A percentile compares a stretch with the other conserved stretches of the same genome.
These are phyloP conservation scores for Habrosyne pyritoides DNA, from an alignment of 2,888 invertebrate genomes.

Conservation along the genomic window DNA sequence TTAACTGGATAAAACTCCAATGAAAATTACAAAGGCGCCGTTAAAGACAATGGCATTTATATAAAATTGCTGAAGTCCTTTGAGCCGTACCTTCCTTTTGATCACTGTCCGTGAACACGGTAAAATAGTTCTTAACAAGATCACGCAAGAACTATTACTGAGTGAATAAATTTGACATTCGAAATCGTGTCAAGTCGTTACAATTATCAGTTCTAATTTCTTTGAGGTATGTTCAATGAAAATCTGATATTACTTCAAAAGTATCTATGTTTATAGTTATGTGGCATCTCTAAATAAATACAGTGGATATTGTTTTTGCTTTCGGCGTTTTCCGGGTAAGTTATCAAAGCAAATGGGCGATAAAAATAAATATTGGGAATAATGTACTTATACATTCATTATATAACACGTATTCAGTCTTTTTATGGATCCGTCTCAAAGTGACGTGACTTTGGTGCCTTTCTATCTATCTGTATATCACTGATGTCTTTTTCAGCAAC, in stretches of 20 bases:
- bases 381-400: too few species aligned
- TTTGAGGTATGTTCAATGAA: slow-evolving; percentile 24
- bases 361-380: not conserved
- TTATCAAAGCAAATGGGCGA: not conserved
- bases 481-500: too few species aligned
- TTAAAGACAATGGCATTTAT: slow-evolving; percentile 17
- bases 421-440: too few species aligned
- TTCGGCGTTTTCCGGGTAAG: not conserved
- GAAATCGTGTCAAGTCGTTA: slow-evolving; percentile 17
- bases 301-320: not conserved
- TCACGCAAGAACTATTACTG: not conserved
- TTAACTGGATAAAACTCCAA: slow-evolving; percentile 26
- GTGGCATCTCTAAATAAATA: not conserved
- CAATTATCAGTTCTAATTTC: slow-evolving; percentile 18
- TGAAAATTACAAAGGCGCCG: slow-evolving; percentile 30
- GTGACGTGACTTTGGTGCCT: too few species aligned
- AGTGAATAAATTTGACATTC: not conserved
- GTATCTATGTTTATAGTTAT: not conserved
- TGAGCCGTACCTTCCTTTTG: slow-evolving; percentile 7
- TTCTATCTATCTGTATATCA: too few species aligned
- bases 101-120: not conserved
- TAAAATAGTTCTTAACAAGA: not conserved
- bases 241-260: slow-evolving; percentile 7
- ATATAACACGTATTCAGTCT: too few species aligned
- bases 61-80: slow-evolving; percentile 23